A percentile compares a stretch with the other conserved stretches of the same genome.
Evolutionary conservation across 2,888 invertebrate species (phyloP).

Genomic region (Agriopis marginaria): DNA sequence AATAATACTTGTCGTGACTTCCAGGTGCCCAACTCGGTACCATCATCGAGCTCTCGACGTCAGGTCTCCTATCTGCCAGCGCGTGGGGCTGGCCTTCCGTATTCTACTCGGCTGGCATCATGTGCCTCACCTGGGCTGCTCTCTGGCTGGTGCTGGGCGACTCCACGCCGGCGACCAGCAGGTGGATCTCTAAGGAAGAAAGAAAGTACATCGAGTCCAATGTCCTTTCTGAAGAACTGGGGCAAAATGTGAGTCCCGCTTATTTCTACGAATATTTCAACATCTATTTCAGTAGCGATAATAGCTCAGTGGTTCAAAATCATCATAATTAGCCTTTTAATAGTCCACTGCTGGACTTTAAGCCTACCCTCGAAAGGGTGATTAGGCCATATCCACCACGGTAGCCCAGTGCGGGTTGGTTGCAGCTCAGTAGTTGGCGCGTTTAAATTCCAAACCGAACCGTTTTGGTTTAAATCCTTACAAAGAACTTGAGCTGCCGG

Average conservation of each 20-base stretch:
- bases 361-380: too few species aligned
- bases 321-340: too few species aligned
- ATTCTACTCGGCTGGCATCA: conserved; percentile 90
- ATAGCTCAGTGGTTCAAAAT: too few species aligned
- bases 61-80: conserved; percentile 90
- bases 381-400: too few species aligned
- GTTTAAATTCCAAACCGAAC: too few species aligned
- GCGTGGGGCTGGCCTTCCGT: conserved; percentile 92
- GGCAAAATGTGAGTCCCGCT: conserved; percentile 56
- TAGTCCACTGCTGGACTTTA: too few species aligned
- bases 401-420: too few species aligned
- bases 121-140: conserved; percentile 88
- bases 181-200: conserved; percentile 89
- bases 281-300: too few species aligned
- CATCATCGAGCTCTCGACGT: conserved; percentile 90
- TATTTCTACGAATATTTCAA: too few species aligned
- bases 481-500: too few species aligned
- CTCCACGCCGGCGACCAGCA: conserved; percentile 87
- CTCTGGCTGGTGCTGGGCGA: conserved; percentile 88
- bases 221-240: conserved; percentile 70
- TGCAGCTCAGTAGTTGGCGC: too few species aligned
- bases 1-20: not conserved
- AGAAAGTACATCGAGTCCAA: conserved; percentile 89
- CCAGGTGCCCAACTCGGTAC: conserved; percentile 93
- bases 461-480: too few species aligned